phyloP scores from a whole-genome alignment of 1,140 invertebrate genomes.

The Pissodes strobi region DNA sequence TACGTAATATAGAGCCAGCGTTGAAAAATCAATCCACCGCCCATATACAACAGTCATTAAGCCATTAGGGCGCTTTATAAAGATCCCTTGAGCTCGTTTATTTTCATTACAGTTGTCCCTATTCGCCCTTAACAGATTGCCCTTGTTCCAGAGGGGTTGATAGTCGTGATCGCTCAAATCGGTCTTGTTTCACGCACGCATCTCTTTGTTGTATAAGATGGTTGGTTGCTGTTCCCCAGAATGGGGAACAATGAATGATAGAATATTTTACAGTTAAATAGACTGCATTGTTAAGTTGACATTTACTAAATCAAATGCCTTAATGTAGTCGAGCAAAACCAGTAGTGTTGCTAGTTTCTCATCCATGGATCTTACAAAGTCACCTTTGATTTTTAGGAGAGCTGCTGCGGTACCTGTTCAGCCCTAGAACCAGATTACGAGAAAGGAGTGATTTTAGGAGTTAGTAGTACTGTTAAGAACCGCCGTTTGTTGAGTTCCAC shows the following conservation, averaged over 20 bases:
- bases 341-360: no score
- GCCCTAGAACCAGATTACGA: no score
- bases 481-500: no score
- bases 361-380: no score
- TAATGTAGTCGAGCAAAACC: no score
- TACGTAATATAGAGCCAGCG: neutral
- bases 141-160: constrained; percentile 27
- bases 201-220: constrained; percentile 9
- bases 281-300: no score
- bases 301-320: no score
- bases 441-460: no score
- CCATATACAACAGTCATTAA: constrained; percentile 39
- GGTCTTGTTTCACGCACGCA: constrained; percentile 23
- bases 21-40: constrained; percentile 33
- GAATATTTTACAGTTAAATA: no score
- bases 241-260: neutral
- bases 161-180: constrained; percentile 27
- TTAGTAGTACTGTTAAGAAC: no score
- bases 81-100: constrained; percentile 34
- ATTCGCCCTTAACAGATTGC: constrained; percentile 38
- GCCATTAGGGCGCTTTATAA: constrained; percentile 37
- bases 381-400: no score
- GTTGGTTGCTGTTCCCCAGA: neutral
- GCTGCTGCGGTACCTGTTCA: no score
- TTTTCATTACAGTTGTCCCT: constrained; percentile 39